A percentile compares a stretch with the other conserved stretches of the same genome.
Conservation (phyloP, 2,113 vertebrate genomes). For the Rhinoderma darwinii region DNA sequence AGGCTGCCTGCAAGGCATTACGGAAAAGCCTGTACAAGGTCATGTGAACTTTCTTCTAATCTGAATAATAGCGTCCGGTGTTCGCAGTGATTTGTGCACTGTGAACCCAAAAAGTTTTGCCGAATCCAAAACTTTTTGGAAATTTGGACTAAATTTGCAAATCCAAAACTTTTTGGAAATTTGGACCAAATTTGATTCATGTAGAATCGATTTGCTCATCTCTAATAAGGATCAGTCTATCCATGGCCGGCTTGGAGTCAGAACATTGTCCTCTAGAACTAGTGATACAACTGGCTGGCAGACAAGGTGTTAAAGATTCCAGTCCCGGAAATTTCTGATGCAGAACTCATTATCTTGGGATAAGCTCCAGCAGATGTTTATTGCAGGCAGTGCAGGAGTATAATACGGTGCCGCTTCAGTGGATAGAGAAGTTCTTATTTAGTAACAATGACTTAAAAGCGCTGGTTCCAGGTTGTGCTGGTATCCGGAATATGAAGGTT, state of each 20-base stretch:
- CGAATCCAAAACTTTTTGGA: too few species aligned
- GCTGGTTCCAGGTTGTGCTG: neutral
- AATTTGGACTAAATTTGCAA: too few species aligned
- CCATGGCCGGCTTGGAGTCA: neutral
- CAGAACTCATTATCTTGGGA: constrained; percentile 26
- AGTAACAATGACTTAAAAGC: neutral
- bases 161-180: too few species aligned
- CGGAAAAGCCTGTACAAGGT: too few species aligned
- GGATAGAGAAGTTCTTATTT: neutral
- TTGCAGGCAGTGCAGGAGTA: neutral
- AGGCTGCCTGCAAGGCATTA: too few species aligned
- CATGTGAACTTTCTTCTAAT: too few species aligned
- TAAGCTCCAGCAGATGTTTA: constrained; percentile 31
- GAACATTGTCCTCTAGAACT: neutral
- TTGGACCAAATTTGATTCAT: too few species aligned
- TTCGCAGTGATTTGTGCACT: too few species aligned
- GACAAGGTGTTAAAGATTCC: neutral
- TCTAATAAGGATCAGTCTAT: too few species aligned
- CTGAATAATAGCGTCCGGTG: too few species aligned
- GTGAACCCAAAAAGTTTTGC: too few species aligned
- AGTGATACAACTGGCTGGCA: neutral
- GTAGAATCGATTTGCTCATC: too few species aligned
- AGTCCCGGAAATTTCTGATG: neutral
- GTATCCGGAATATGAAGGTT: neutral
- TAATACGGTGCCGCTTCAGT: neutral